These are phyloP conservation scores for Ormyrus labotus DNA, from an alignment of 2,888 invertebrate species.

Conservation along the genomic window DNA sequence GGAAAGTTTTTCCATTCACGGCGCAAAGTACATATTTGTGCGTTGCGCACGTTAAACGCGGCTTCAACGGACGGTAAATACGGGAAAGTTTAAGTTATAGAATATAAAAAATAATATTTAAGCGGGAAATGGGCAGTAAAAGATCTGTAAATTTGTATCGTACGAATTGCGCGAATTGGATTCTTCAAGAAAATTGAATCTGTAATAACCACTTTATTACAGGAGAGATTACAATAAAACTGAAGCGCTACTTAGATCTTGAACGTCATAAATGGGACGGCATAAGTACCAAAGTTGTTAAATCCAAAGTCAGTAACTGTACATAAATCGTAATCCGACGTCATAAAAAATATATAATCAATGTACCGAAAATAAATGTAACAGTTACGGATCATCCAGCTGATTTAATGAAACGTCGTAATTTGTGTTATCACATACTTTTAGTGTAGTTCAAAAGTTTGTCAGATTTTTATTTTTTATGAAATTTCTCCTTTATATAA, in stretches of 20 bases:
- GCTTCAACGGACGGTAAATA: too few relatives aligned
- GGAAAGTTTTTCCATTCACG: neutral
- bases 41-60: too few relatives aligned
- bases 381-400: neutral
- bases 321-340: neutral
- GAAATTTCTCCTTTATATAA: too few relatives aligned
- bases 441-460: too few relatives aligned
- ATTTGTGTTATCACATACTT: neutral
- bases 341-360: constrained; percentile 13
- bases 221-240: neutral
- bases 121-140: too few relatives aligned
- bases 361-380: constrained; percentile 15
- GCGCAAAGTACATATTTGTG: too few relatives aligned
- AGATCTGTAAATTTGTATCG: too few relatives aligned
- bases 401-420: neutral
- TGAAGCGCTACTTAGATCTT: neutral
- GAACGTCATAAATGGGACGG: constrained; percentile 8
- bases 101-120: too few relatives aligned
- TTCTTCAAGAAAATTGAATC: too few relatives aligned
- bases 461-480: too few relatives aligned
- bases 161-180: too few relatives aligned
- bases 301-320: neutral
- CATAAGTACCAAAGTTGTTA: constrained; percentile 10
- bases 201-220: neutral
- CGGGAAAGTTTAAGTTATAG: too few relatives aligned